Conservation (phyloP, 2,797 vertebrate genomes). For the Alcedo atthis region DNA sequence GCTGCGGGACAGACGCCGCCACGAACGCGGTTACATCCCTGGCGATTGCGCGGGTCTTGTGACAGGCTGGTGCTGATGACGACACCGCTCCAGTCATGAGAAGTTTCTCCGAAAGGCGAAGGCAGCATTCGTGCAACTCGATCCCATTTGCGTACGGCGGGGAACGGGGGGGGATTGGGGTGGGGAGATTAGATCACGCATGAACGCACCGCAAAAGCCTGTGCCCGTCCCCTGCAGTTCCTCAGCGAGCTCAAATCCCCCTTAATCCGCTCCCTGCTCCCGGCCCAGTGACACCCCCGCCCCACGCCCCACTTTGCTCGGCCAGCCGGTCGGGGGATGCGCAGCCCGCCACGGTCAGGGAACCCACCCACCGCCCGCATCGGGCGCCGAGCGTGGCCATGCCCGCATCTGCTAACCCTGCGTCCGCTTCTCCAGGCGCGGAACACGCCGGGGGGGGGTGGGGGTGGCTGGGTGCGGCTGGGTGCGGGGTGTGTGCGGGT, state of each 20-base stretch:
- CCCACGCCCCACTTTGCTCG: accelerated
- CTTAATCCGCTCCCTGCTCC: background rate
- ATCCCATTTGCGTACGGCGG: background rate
- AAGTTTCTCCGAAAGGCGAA: background rate
- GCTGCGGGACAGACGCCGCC: background rate
- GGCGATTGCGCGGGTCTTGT: background rate
- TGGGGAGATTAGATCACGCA: background rate
- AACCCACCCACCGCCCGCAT: accelerated
- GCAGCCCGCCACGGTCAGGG: no score
- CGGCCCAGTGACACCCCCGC: background rate
- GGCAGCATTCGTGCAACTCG: background rate
- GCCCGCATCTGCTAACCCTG: accelerated
- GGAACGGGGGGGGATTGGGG: accelerated
- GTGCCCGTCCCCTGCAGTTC: background rate
- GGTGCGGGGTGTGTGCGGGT: no score
- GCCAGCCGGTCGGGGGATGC: background rate
- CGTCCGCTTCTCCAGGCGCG: background rate
- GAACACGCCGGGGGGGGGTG: no score
- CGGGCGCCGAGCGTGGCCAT: accelerated
- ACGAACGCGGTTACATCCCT: background rate
- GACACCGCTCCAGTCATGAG: accelerated
- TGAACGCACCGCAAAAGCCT: background rate
- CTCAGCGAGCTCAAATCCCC: background rate
- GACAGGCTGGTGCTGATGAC: background rate
- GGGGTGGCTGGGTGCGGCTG: no score